phyloP scores from a whole-genome alignment of 2,888 invertebrate species.

The Ectemnius continuus region DNA sequence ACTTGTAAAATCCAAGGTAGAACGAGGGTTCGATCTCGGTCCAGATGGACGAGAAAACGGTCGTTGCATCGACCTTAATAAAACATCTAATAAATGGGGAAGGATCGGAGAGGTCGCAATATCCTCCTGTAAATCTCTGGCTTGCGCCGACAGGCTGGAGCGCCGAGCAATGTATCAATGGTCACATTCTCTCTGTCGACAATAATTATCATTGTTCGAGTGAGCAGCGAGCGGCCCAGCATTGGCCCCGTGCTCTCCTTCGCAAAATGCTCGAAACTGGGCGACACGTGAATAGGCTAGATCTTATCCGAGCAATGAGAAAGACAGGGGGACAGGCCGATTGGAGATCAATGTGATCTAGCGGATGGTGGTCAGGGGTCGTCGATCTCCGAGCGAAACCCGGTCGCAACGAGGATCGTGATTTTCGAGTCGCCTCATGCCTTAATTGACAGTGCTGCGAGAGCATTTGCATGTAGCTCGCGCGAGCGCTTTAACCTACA shows the following conservation, averaged over 20 bases:
- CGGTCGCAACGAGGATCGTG: constrained; percentile 1
- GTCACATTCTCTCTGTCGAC: neutral
- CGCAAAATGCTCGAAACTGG: neutral
- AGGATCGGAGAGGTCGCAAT: constrained; percentile 7
- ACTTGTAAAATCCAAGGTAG: too few relatives aligned
- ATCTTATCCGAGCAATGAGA: neutral
- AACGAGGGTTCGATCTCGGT: too few relatives aligned
- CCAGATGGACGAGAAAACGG: too few relatives aligned
- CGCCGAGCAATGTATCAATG: constrained; percentile 4
- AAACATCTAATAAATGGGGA: neutral
- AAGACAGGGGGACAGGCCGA: neutral
- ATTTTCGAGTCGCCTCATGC: constrained; percentile 32
- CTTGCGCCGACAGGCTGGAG: too few relatives aligned
- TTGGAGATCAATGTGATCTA: neutral
- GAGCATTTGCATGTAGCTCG: constrained; percentile 47
- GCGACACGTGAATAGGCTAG: constrained; percentile 6
- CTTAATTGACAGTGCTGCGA: constrained; percentile 35
- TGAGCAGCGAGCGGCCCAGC: neutral
- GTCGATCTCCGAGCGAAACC: neutral
- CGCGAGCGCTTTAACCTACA: constrained; percentile 35
- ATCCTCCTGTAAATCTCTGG: neutral
- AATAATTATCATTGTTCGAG: constrained; percentile 13
- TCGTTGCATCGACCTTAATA: too few relatives aligned
- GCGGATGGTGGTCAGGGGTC: neutral
- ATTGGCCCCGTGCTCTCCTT: neutral